Base-by-base conservation (phyloP, 2,888 invertebrate genomes). In the Pyrocoelia pectoralis region DNA sequence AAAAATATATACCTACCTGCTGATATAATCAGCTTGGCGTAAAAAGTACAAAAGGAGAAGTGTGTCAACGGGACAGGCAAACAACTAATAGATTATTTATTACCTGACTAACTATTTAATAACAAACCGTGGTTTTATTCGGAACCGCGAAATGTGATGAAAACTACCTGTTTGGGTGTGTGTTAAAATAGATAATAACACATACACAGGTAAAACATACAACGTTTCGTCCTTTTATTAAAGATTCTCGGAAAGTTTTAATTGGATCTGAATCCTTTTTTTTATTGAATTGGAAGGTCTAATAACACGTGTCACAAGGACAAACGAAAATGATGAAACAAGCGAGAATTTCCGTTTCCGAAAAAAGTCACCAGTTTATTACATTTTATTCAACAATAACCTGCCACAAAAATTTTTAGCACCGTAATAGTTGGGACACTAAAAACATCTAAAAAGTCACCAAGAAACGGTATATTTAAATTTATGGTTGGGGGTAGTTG, bases 1-100 rank as follows among this genome's bases (percentile, higher is more conserved):
- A 28, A 52, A 53, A 14, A 17, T 52, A 46, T 58, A n/a, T n/a
- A n/a, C n/a, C n/a, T n/a, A 58, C 58, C 58, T 58, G 60, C 49
- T 28, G 51, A 61, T 61, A 33, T 56, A 61, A 61, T 61, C 56
- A 49, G 50, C 41, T 56, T 43, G 15, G 51, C 50, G 40, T 61
- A 51, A 61, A 60, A 61, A 56, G 55, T 18, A 48, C 53, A 53
- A 53, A 60, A 60, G 33, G 46, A 33, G 33, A 68, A 67, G 64
- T 69, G 66, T 71, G 72, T 71, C 71, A 72, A 69, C 62, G 56
- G 59, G 53, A 56, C 70, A 68, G 68, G 68, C 69, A 72, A 28
- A 38, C 33, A 51, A 41, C 53, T 40, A 54, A 72, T 68, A 69
- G 69, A 64, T 73, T 69, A 73, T 72, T 72, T 72, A 73, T 73